phyloP scores from a whole-genome alignment of 2,888 invertebrate species.

The Luperina nickerlii region DNA sequence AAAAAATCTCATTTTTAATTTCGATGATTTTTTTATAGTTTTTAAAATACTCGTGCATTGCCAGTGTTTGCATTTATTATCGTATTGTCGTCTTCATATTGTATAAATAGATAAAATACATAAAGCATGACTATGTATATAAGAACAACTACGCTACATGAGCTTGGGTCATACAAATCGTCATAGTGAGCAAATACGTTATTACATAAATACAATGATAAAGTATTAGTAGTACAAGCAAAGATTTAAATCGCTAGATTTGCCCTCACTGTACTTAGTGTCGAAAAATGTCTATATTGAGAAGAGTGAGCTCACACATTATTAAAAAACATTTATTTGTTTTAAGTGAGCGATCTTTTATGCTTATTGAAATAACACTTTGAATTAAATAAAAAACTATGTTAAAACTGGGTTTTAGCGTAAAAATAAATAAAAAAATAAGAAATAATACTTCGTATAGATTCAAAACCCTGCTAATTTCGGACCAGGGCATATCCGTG shows the following conservation, averaged over 20 bases:
- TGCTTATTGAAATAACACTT: background rate
- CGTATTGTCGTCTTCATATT: background rate
- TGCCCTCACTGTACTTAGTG: background rate
- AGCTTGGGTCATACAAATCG: conserved; percentile 4
- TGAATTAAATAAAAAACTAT: background rate
- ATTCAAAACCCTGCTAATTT: background rate
- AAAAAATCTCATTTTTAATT: background rate
- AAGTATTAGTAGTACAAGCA: background rate
- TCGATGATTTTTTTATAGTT: background rate
- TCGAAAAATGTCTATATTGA: too few species aligned
- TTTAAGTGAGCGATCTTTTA: background rate
- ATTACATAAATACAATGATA: conserved; percentile 3
- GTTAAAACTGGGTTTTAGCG: background rate
- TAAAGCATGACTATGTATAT: background rate
- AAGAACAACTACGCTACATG: conserved; percentile 17
- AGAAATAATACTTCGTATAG: background rate
- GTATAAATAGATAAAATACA: background rate
- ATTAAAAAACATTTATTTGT: background rate
- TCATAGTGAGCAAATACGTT: conserved; percentile 17
- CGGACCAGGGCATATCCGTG: background rate
- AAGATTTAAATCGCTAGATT: background rate
- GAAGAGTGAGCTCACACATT: background rate
- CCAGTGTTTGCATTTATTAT: background rate
- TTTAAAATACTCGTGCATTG: background rate
- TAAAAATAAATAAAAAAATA: background rate